Conservation (phyloP, 1,140 invertebrate species). For the Drosophila ercepeae region DNA sequence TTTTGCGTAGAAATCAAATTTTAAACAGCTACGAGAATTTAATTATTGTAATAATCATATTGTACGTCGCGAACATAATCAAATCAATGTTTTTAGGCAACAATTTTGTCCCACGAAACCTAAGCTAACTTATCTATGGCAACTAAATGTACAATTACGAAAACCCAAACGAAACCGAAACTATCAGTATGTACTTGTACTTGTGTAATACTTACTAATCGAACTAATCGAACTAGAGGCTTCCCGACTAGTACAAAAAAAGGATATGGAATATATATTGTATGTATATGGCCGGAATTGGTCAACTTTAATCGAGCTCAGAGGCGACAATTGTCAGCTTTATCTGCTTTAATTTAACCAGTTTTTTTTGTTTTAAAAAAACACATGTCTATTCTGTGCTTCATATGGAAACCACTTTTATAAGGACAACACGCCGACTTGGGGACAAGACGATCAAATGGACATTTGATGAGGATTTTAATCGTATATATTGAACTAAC, state of each 20-base stretch:
- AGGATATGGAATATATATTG: neutral
- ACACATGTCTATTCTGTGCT: slow-evolving; percentile 49
- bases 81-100: slow-evolving; percentile 62
- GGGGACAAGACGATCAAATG: slow-evolving; percentile 36
- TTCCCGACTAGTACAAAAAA: slow-evolving; percentile 77
- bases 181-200: slow-evolving; percentile 63
- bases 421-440: slow-evolving; percentile 43
- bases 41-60: slow-evolving; percentile 51
- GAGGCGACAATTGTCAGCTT: slow-evolving; percentile 42
- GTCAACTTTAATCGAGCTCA: slow-evolving; percentile 60
- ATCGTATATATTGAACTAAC: slow-evolving; percentile 37
- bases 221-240: slow-evolving; percentile 67
- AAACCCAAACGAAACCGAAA: slow-evolving; percentile 42
- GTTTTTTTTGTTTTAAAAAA: slow-evolving; percentile 24
- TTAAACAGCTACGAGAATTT: slow-evolving; percentile 39
- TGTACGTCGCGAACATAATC: slow-evolving; percentile 68
- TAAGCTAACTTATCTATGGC: slow-evolving; percentile 41
- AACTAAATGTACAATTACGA: slow-evolving; percentile 52
- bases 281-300: slow-evolving; percentile 6
- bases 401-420: slow-evolving; percentile 47
- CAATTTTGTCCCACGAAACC: slow-evolving; percentile 44
- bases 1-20: slow-evolving; percentile 70
- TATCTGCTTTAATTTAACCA: slow-evolving; percentile 51
- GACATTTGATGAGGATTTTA: slow-evolving; percentile 50
- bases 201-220: slow-evolving; percentile 47